A percentile compares a stretch with the other conserved stretches of the same genome.
Evolutionary conservation across 2,113 vertebrate genomes (phyloP).

Genomic region (Chaetodon trifascialis): DNA sequence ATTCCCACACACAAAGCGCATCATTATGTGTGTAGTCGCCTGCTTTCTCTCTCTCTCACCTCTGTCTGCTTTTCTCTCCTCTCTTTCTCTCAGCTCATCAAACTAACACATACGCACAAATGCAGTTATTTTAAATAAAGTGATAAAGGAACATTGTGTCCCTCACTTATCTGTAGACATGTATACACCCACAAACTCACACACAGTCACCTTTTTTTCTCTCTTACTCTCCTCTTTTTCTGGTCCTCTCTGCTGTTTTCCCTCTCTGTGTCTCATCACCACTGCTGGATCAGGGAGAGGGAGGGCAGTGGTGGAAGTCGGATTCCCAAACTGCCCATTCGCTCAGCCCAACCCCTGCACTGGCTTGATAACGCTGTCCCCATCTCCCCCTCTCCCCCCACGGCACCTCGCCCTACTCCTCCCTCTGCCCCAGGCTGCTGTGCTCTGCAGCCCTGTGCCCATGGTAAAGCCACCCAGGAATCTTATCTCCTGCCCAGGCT

Average conservation of each 20-base stretch:
- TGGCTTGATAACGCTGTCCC: conserved; percentile 79
- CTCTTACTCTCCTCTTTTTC: neutral
- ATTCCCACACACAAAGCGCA: neutral
- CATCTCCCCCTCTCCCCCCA: conserved; percentile 30
- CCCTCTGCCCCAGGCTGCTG: conserved; percentile 71
- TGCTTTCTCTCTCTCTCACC: conserved; percentile 5
- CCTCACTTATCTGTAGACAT: conserved; percentile 24
- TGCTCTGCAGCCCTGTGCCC: conserved; percentile 79
- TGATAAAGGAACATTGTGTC: conserved; percentile 27
- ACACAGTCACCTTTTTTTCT: conserved; percentile 2
- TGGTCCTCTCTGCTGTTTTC: conserved; percentile 19
- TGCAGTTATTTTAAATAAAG: conserved; percentile 9
- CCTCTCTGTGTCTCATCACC: conserved; percentile 29
- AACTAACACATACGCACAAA: neutral
- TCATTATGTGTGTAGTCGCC: conserved; percentile 23
- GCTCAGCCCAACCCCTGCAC: conserved; percentile 77
- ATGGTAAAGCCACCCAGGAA: conserved; percentile 85
- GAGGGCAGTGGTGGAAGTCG: conserved; percentile 52
- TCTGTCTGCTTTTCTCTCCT: conserved; percentile 8
- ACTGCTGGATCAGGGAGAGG: conserved; percentile 47
- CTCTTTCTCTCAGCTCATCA: neutral
- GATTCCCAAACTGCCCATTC: conserved; percentile 76
- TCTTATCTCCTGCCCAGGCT: conserved; percentile 86
- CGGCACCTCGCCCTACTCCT: conserved; percentile 59
- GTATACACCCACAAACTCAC: conserved; percentile 13